Conservation (phyloP, 1,140 invertebrate species). For the Lepidurus apus region DNA sequence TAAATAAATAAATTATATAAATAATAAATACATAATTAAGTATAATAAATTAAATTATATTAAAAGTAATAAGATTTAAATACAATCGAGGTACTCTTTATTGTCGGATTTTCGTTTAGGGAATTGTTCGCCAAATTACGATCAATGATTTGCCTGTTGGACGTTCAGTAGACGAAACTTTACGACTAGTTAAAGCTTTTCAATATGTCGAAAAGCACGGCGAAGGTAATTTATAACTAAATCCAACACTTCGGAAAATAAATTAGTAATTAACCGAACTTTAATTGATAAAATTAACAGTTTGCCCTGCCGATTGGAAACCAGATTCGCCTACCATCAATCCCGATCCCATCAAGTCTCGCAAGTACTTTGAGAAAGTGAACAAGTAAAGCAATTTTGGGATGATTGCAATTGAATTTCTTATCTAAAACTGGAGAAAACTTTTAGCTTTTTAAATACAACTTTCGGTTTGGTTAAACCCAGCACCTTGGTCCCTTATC, state of each 20-base stretch:
- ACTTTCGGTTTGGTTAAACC: no score
- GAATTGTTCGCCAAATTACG: slow-evolving; percentile 70
- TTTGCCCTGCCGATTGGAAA: slow-evolving; percentile 81
- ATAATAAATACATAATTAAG: neutral
- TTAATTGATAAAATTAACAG: slow-evolving; percentile 46
- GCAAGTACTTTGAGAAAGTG: slow-evolving; percentile 62
- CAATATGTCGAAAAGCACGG: slow-evolving; percentile 90
- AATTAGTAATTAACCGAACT: neutral
- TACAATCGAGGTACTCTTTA: slow-evolving; percentile 25
- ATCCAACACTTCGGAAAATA: neutral
- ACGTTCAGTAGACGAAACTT: slow-evolving; percentile 82
- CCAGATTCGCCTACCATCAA: slow-evolving; percentile 74
- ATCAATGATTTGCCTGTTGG: slow-evolving; percentile 88
- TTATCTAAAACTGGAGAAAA: no score
- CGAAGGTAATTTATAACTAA: slow-evolving; percentile 56
- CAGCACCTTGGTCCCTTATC: no score
- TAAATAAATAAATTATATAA: neutral
- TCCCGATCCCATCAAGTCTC: slow-evolving; percentile 70
- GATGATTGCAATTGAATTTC: no score
- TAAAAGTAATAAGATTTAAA: slow-evolving; percentile 25
- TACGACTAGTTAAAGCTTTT: slow-evolving; percentile 84
- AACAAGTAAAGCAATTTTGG: slow-evolving; percentile 26
- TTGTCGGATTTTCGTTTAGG: slow-evolving; percentile 46
- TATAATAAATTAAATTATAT: neutral
- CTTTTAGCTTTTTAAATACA: no score